Conservation (phyloP, 1,140 invertebrate genomes). For the Melanaphis sacchari region DNA sequence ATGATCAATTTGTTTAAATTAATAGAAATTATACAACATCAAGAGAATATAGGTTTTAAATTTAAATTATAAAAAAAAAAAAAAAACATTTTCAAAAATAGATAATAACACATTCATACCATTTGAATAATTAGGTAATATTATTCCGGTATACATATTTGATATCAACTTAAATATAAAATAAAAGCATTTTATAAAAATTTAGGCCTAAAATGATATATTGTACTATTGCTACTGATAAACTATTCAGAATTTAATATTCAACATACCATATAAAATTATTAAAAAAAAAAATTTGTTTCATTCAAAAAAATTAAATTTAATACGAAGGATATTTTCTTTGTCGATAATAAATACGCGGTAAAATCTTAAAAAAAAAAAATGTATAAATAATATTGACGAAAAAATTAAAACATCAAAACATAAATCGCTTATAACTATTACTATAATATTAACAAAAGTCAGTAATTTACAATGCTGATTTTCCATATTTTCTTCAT, state of each 20-base stretch:
- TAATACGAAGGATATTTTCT: neutral
- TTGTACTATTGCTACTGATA: neutral
- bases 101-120: neutral
- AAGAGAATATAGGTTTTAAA: neutral
- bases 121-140: constrained; percentile 11
- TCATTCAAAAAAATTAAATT: neutral
- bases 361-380: neutral
- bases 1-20: neutral
- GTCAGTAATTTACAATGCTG: neutral
- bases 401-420: neutral
- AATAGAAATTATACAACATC: neutral
- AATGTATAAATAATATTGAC: constrained; percentile 30
- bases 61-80: no score
- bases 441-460: neutral
- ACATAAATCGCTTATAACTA: neutral
- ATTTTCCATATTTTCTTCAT: neutral
- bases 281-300: neutral
- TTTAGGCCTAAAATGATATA: neutral
- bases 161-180: neutral
- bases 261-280: constrained; percentile 25
- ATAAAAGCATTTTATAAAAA: neutral
- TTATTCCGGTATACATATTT: neutral
- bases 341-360: neutral
- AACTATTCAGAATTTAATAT: constrained; percentile 28
- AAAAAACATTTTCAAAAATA: neutral